phyloP scores from a whole-genome alignment of 1,140 invertebrate genomes.

The Brachionus paranguensis region DNA sequence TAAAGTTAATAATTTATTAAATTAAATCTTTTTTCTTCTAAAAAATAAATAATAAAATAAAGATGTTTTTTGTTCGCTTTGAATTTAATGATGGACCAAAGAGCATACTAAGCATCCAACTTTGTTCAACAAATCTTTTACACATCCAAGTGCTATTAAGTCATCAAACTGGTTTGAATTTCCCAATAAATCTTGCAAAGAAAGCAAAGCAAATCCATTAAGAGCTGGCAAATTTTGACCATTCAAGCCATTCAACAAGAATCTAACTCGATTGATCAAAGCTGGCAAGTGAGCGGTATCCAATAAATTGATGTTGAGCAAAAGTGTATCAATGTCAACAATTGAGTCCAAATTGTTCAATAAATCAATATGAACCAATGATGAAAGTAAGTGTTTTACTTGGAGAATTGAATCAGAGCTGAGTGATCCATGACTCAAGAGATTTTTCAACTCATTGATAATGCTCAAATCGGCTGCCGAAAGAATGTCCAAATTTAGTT shows the following conservation, averaged over 20 bases:
- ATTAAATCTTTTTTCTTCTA: too few relatives aligned
- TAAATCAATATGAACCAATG: neutral
- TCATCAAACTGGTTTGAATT: neutral
- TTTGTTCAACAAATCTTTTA: neutral
- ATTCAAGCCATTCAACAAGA: neutral
- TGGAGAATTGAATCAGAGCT: neutral
- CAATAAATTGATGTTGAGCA: neutral
- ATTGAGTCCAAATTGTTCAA: neutral
- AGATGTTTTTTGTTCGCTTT: too few relatives aligned
- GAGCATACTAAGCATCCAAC: neutral
- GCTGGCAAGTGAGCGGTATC: neutral
- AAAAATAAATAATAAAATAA: too few relatives aligned
- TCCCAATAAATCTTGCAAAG: neutral
- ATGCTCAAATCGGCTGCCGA: neutral
- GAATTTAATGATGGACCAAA: neutral
- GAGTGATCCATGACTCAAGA: neutral
- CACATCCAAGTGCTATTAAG: neutral
- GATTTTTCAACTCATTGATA: neutral
- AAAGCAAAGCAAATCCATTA: neutral
- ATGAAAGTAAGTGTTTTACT: neutral
- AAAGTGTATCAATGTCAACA: neutral
- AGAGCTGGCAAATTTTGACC: neutral
- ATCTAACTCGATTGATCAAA: neutral
- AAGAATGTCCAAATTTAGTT: neutral
- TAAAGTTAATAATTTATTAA: too few relatives aligned